Evolutionary conservation across 2,113 vertebrate species (phyloP).

Genomic region (Lampris megalopsis): DNA sequence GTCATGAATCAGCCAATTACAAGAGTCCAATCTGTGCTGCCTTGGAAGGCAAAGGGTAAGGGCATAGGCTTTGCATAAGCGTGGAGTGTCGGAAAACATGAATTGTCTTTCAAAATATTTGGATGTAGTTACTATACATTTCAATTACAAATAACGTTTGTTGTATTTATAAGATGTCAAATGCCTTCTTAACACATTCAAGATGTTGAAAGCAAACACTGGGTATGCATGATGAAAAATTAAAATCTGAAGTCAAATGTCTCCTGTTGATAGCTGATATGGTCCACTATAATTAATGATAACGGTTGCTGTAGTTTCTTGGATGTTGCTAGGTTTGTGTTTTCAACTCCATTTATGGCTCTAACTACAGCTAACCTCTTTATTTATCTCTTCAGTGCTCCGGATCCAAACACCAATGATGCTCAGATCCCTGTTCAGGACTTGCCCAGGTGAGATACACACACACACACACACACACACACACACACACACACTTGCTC

Average conservation of each 20-base stretch:
- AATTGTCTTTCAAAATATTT: constrained; percentile 2
- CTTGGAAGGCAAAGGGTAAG: constrained; percentile 93
- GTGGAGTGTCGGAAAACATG: background rate
- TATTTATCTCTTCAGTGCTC: constrained; percentile 82
- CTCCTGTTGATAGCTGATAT: background rate
- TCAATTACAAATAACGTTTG: background rate
- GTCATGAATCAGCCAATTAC: constrained; percentile 87
- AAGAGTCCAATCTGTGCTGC: constrained; percentile 92
- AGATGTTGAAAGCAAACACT: constrained; percentile 39
- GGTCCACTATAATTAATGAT: background rate
- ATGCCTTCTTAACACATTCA: constrained; percentile 46
- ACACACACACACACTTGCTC: background rate
- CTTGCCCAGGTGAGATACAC: constrained; percentile 87
- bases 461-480: background rate
- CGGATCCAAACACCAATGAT: constrained; percentile 86
- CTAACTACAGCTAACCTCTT: background rate
- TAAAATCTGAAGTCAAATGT: constrained; percentile 53
- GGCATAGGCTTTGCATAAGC: background rate
- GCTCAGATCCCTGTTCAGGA: constrained; percentile 86
- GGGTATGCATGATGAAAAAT: constrained; percentile 10
- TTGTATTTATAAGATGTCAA: background rate
- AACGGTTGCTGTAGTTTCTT: too few species aligned
- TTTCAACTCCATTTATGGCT: background rate
- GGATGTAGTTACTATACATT: background rate
- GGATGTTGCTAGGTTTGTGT: too few species aligned